Conservation (phyloP, 2,888 invertebrate species). For the Drosophila niveifrons region DNA sequence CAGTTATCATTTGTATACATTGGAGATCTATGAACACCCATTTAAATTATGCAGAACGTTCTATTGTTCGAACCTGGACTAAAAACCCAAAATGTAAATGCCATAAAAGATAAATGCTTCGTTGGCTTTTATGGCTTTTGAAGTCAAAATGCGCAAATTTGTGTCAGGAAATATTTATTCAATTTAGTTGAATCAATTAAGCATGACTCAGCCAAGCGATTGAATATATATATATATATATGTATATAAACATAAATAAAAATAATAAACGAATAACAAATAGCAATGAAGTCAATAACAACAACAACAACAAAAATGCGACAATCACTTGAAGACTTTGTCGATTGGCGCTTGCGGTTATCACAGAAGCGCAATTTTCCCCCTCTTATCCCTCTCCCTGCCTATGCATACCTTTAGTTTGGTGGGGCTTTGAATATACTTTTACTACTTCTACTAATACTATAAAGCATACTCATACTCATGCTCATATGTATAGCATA, state of each 20-base stretch:
- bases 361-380: slow-evolving; percentile 33
- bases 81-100: slow-evolving; percentile 32
- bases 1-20: background rate
- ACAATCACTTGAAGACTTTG: slow-evolving; percentile 44
- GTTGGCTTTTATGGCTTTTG: slow-evolving; percentile 19
- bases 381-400: background rate
- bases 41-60: background rate
- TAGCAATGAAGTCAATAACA: slow-evolving; percentile 16
- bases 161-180: slow-evolving; percentile 40
- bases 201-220: slow-evolving; percentile 54
- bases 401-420: slow-evolving; percentile 24
- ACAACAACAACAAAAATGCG: slow-evolving; percentile 1
- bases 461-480: background rate
- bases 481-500: slow-evolving; percentile 15
- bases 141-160: slow-evolving; percentile 27
- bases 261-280: slow-evolving; percentile 35
- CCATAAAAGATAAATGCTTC: slow-evolving; percentile 19
- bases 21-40: background rate
- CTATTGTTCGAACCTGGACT: background rate
- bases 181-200: slow-evolving; percentile 40
- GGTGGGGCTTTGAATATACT: slow-evolving; percentile 34
- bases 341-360: slow-evolving; percentile 45
- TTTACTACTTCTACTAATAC: background rate
- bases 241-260: slow-evolving; percentile 25
- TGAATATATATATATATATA: slow-evolving; percentile 20